Evolutionary conservation across 1,140 invertebrate genomes (phyloP), one percentile per base, ranked within the genome.

Genomic region (Elysia chlorotica): DNA sequence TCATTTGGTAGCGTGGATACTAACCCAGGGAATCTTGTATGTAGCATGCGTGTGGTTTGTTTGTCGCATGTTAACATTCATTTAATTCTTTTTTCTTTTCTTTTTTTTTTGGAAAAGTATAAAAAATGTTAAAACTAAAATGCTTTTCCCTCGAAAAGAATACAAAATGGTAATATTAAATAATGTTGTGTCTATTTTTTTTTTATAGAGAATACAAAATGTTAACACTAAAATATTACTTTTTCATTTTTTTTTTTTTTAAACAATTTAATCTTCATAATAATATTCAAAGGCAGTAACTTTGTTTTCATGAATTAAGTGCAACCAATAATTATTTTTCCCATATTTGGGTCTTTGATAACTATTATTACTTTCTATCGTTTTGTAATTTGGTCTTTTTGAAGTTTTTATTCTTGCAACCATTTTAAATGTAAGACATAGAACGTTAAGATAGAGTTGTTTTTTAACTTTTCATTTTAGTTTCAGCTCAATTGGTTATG

Each of bases 11-110:
- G 57, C 69, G 2, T 63, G 57, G 69, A 71, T 63, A 71, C 69
- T 71, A 71, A 71, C 69, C 19, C 38, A 2, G 69, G 69, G 23
- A 41, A 30, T 71, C 69, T 71, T 71, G 69, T 71, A 71, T 71
- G 69, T 71, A 71, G 69, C 69, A 63, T 48, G 69, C 2, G 1
- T 21, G 59, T 62, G n/a, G 37, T 37, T 23, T 63, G 4, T 17
- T 71, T 71, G 38, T 69, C 38, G 67, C 59, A 71, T 71, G 69
- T 21, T 28, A 6, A 4, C 10, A 10, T 10, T 10, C n/a, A 14
- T 48, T n/a, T 48, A 14, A 14, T 48, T 48, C n/a, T 48, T 14
- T 48, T 48, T 48, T 48, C n/a, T 48, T 48, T 48, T 14, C 10
- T 48, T 48, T 48, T 48, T 48, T 48, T 48, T 48, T 14, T 10